Percentiles rank a stretch among this genome's conserved stretches.
Evolutionary conservation across 2,888 invertebrate species (phyloP).

Genomic region (Odontomyia ornata): DNA sequence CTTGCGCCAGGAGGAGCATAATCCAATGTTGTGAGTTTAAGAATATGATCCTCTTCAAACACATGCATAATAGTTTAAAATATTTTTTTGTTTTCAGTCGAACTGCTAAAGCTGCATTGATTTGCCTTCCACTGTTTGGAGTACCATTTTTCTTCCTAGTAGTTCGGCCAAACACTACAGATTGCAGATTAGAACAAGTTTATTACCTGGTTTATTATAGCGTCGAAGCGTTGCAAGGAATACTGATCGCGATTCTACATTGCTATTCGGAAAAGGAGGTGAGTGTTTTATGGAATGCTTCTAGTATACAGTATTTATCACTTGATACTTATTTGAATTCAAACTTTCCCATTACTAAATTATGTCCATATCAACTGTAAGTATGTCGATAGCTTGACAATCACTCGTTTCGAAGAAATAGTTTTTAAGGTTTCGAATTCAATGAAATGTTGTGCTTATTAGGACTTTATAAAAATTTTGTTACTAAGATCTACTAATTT

Average conservation of each 20-base stretch:
- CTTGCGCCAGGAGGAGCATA: conserved; percentile 54
- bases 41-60: not conserved
- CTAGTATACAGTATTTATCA: too few species aligned
- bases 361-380: too few species aligned
- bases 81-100: conserved; percentile 62
- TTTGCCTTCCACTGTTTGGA: conserved; percentile 76
- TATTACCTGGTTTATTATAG: conserved; percentile 71
- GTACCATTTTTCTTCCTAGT: conserved; percentile 73
- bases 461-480: too few species aligned
- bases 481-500: too few species aligned
- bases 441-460: too few species aligned
- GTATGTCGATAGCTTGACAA: too few species aligned
- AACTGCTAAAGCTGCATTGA: conserved; percentile 72
- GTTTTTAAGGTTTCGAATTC: too few species aligned
- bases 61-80: not conserved
- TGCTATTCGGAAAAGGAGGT: conserved; percentile 76
- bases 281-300: not conserved
- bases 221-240: conserved; percentile 71
- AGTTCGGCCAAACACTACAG: conserved; percentile 66
- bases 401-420: too few species aligned
- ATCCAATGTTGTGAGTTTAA: conserved; percentile 50
- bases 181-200: conserved; percentile 67
- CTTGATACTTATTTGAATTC: too few species aligned
- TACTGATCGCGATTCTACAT: conserved; percentile 71
- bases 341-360: too few species aligned